Evolutionary conservation across 2,113 vertebrate species (phyloP).

Genomic region (Oplegnathus fasciatus): DNA sequence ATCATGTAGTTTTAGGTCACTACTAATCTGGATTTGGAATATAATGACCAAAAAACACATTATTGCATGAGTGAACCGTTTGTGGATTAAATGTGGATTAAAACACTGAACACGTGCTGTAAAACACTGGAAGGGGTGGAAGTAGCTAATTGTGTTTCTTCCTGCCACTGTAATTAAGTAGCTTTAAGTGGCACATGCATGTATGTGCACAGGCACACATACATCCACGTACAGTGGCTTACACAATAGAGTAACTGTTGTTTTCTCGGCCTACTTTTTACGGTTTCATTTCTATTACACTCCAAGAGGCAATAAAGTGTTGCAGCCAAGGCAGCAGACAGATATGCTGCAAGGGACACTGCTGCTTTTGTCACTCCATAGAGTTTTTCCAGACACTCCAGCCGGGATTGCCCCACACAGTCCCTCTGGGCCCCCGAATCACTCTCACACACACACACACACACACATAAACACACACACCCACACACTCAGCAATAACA

Average conservation of each 20-base stretch:
- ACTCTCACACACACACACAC: conserved; percentile 40
- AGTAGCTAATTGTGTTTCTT: conserved; percentile 14
- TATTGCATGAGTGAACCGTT: background rate
- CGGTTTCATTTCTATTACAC: background rate
- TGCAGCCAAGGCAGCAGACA: conserved; percentile 66
- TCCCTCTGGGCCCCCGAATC: conserved; percentile 63
- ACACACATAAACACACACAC: conserved; percentile 52
- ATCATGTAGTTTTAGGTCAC: conserved; percentile 12
- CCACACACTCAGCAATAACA: conserved; percentile 72
- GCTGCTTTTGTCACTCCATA: conserved; percentile 71
- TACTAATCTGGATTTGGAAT: conserved; percentile 15
- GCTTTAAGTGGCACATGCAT: background rate
- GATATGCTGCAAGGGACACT: conserved; percentile 67
- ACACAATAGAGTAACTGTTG: background rate
- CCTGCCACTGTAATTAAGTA: background rate
- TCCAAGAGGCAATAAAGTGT: conserved; percentile 29
- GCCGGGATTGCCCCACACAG: conserved; percentile 69
- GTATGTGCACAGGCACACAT: background rate
- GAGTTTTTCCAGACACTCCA: conserved; percentile 71
- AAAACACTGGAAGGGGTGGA: conserved; percentile 12
- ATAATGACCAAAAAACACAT: background rate
- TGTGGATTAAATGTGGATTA: background rate
- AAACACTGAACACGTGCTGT: background rate
- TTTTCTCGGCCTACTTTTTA: conserved; percentile 8
- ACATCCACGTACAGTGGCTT: background rate